A percentile compares a stretch with the other conserved stretches of the same genome.
These are phyloP conservation scores for Oedothorax gibbosus DNA, from an alignment of 1,140 invertebrate species.

Conservation along the genomic window DNA sequence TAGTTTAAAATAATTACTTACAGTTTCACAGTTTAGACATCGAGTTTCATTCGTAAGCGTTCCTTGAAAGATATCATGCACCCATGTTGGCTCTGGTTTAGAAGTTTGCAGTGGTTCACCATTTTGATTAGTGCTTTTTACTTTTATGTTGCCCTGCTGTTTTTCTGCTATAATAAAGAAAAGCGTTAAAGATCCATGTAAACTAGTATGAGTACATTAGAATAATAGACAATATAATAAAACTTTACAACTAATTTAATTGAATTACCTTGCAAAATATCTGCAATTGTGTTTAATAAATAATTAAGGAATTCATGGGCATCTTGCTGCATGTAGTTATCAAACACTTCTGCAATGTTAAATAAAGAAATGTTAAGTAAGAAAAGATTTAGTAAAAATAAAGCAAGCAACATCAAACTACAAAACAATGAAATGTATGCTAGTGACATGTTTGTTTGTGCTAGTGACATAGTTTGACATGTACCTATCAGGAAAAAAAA, in stretches of 20 bases:
- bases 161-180: constrained; percentile 61
- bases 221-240: neutral
- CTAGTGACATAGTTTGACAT: too few relatives aligned
- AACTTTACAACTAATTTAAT: neutral
- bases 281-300: constrained; percentile 86
- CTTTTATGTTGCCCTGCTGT: constrained; percentile 62
- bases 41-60: constrained; percentile 98
- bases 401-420: neutral
- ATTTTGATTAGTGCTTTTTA: constrained; percentile 61
- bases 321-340: constrained; percentile 99
- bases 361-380: constrained; percentile 22
- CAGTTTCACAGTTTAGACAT: constrained; percentile 99
- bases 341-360: constrained; percentile 89
- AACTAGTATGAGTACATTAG: neutral
- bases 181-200: neutral
- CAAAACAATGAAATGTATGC: too few relatives aligned
- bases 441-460: too few relatives aligned
- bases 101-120: constrained; percentile 58
- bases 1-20: constrained; percentile 69
- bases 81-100: constrained; percentile 92
- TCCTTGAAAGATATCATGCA: constrained; percentile 99
- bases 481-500: neutral
- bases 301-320: constrained; percentile 99
- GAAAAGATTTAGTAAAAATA: neutral
- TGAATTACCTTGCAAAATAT: constrained; percentile 81